Evolutionary conservation across 2,888 invertebrate species (phyloP).

Genomic region (Eupithecia subumbrata): DNA sequence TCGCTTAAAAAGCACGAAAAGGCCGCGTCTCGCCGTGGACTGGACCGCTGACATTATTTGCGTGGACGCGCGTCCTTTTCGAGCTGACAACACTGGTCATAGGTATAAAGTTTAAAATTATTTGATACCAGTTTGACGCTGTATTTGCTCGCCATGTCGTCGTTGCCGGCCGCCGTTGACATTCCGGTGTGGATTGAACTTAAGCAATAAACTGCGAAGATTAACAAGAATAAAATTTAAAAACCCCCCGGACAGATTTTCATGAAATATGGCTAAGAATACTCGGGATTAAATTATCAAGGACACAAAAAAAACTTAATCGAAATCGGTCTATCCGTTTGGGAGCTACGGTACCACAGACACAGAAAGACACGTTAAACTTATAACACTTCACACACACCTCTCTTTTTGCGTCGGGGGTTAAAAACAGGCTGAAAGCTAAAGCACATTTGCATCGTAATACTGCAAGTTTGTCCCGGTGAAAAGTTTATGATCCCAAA

Average conservation of each 20-base stretch:
- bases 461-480: slow-evolving; percentile 63
- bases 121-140: neutral
- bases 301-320: no score
- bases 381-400: no score
- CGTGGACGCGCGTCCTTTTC: neutral
- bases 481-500: slow-evolving; percentile 63
- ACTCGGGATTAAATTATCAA: no score
- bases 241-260: no score
- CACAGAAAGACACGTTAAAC: no score
- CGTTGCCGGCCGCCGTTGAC: neutral
- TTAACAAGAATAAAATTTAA: no score
- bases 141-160: neutral
- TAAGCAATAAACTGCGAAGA: slow-evolving; percentile 45
- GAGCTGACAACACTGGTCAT: neutral
- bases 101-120: neutral
- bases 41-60: neutral
- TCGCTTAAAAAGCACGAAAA: neutral
- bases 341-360: no score
- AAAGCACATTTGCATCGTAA: slow-evolving; percentile 71
- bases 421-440: slow-evolving; percentile 59
- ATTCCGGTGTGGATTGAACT: slow-evolving; percentile 16
- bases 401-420: no score
- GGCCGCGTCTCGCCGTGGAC: neutral
- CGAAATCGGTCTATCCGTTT: no score
- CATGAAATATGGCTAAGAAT: no score